Evolutionary conservation across 2,113 vertebrate species (phyloP), one percentile per base, ranked within the genome.

Genomic region (Sorex fumeus): DNA sequence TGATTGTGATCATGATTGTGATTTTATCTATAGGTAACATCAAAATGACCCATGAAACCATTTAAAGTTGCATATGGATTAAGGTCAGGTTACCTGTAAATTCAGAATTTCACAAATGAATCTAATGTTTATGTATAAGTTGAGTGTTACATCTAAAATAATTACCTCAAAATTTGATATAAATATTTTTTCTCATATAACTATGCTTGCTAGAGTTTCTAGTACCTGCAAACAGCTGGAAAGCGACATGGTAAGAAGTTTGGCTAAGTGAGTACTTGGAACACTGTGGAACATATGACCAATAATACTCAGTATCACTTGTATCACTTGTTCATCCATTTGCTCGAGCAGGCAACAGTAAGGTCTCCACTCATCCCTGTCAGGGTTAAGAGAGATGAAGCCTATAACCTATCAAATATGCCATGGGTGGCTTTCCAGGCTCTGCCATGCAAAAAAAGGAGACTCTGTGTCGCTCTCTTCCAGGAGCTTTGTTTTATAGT

Each of bases 121-220:
- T 92, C 53, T 92, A 93, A 82, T 78, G 23, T 3, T 47, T 32
- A 89, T 32, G 30, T 89, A 91, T 21, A n/a, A 83, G 80, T 67
- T 93, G 28, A 95, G 43, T 45, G 74, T 40, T 78, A 72, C 6
- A 86, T 50, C 21, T 77, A 67, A 85, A 89, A 50, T 81, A 57
- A 82, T 78, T 81, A 53, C 50, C 28, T 11, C 36, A 75, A 70
- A 76, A 69, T 76, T 3, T 43, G 62, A 92, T 11, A 21, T 50
- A 50, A 16, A 85, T 3, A 75, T 2, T 81, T 30, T 93, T 93
- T 18, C 32, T 91, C 62, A 66, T 47, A 40, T 57, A 57, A 70
- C 36, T 47, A 75, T 36, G 40, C 13, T 53, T 88, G 69, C 5
- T 36, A 15, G 11, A n/a, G 5, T 64, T 71, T 88, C 76, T 2